Evolutionary conservation across 2,113 vertebrate genomes (phyloP).

Genomic region (Leucosticte australis): DNA sequence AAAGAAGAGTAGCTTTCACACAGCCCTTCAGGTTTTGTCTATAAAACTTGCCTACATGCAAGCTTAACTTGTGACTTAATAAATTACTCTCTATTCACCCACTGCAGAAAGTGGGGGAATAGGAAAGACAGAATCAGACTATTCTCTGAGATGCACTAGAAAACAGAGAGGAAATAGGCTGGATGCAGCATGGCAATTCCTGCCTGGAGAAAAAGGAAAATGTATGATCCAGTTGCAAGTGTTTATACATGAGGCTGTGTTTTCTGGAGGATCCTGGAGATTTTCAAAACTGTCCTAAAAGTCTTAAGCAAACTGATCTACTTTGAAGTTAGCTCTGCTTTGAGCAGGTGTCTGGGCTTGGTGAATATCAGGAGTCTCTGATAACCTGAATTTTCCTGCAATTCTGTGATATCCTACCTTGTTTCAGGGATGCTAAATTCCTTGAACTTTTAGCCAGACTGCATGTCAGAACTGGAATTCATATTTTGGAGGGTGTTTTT

Average conservation of each 20-base stretch:
- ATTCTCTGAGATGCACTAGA: neutral
- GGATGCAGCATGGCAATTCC: neutral
- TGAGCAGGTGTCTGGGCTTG: neutral
- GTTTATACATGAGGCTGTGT: neutral
- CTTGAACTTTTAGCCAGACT: neutral
- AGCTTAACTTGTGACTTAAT: neutral
- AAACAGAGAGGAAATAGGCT: neutral
- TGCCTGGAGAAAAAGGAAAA: neutral
- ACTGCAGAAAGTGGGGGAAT: neutral
- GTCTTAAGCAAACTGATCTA: neutral
- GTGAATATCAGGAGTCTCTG: neutral
- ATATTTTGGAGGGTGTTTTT: neutral
- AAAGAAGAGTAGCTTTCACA: neutral
- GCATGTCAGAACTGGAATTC: neutral
- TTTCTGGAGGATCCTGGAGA: neutral
- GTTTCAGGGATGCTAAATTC: neutral
- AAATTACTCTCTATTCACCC: neutral
- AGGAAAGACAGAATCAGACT: neutral
- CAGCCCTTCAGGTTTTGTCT: neutral
- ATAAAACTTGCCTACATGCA: neutral
- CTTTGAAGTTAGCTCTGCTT: neutral
- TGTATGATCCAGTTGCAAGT: neutral
- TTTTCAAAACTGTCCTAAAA: neutral
- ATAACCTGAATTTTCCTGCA: neutral
- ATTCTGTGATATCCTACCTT: neutral